Evolutionary conservation across 2,797 vertebrate species (phyloP), one percentile per base, ranked within the genome.

Genomic region (Gymnodraco acuticeps): DNA sequence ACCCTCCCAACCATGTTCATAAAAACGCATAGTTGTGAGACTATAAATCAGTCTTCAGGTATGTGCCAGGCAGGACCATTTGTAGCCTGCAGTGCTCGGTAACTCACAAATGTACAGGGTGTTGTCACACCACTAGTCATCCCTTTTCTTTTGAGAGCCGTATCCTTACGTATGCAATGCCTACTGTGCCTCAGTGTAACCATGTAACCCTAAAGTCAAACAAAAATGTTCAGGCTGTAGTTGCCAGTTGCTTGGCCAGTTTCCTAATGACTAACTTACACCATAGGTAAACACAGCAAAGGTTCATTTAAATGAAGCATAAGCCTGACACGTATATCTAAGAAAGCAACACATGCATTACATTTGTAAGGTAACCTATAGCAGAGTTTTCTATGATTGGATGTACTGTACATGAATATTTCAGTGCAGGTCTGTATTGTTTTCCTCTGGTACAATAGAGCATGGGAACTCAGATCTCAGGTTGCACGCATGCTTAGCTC

Each of bases 381-480:
- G 20, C 38, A 33, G n/a, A 46, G 47, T 70, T 63, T 38, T 53
- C 45, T 51, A 33, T 41, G 51, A 69, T 69, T 73, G 52, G 19
- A 70, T 65, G 64, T 55, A 15, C 52, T 60, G 50, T 67, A 33
- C 12, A 81, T 91, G 23, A 93, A 93, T 91, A 89, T 93, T 93
- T 93, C 71, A 90, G 86, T 69, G 60, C 67, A 19, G 64, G 75
- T 61, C 60, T 69, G 63, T 66, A 89, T 93, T 94, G 91, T 94
- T 89, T 75, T 74, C 52, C 50, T 63, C 70, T 70, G 46, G 69
- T 64, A 91, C 80, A 93, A 90, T 89, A 80, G 77, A 69, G 72
- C 85, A 86, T 90, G 89, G 88, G 92, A 94, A 93, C 88, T 59
- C 55, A 50, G 64, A 87, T 91, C 86, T 95, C 93, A 87, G 86